Percentiles rank a stretch among this genome's conserved stretches.
Evolutionary conservation across 2,797 vertebrate genomes (phyloP).

Genomic region (Bucorvus abyssinicus): DNA sequence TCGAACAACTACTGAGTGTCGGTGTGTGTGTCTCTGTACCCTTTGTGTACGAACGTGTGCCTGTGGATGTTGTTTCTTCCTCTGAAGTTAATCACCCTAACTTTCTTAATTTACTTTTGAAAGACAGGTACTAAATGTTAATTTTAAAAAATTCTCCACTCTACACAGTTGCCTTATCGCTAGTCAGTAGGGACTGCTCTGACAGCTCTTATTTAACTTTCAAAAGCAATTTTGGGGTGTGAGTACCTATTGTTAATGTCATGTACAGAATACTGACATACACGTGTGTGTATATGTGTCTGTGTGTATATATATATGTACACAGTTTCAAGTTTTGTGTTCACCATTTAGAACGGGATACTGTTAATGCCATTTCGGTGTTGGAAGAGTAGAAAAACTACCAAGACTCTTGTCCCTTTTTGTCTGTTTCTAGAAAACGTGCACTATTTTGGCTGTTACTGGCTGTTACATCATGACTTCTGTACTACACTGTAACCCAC

Average conservation of each 20-base stretch:
- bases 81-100: not conserved
- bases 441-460: constrained; percentile 2
- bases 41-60: not conserved
- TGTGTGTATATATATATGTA: not conserved
- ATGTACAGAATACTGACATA: constrained; percentile 7
- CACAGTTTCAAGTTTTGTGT: not conserved
- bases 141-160: not conserved
- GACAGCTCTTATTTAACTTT: not conserved
- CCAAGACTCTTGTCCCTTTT: constrained; percentile 34
- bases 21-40: not conserved
- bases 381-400: constrained; percentile 36
- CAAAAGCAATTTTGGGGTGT: not conserved
- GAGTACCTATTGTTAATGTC: not conserved
- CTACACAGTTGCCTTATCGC: constrained; percentile 45
- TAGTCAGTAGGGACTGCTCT: not conserved
- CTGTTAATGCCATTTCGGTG: constrained; percentile 30
- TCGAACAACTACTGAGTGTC: not conserved
- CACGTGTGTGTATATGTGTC: not conserved
- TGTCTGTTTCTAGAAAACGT: constrained; percentile 32
- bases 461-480: constrained; percentile 8
- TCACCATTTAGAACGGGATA: constrained; percentile 50
- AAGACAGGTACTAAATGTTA: constrained; percentile 13
- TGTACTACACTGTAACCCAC: not conserved
- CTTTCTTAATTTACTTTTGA: not conserved
- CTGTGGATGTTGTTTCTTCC: not conserved